Evolutionary conservation across 2,888 invertebrate genomes (phyloP).

Genomic region (Drosophila mimica): DNA sequence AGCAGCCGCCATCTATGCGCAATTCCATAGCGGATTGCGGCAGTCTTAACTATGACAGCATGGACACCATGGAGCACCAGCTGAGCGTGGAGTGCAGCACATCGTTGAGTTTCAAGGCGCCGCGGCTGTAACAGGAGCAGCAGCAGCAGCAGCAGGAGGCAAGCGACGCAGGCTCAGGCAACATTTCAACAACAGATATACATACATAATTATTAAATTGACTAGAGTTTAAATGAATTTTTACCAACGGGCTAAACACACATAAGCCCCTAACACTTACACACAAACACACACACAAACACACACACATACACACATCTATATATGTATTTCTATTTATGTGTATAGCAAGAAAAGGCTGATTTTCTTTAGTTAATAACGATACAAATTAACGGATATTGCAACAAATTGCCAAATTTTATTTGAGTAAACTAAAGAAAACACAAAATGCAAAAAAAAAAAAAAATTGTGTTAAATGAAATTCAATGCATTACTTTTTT

Average conservation of each 20-base stretch:
- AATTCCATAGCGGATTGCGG: conserved; percentile 82
- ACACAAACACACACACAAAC: conserved; percentile 20
- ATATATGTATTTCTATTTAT: conserved; percentile 64
- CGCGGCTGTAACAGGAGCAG: conserved; percentile 72
- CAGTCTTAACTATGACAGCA: conserved; percentile 51
- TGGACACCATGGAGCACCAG: conserved; percentile 70
- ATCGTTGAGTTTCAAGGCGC: conserved; percentile 70
- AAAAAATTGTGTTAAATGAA: conserved; percentile 14
- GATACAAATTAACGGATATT: conserved; percentile 56
- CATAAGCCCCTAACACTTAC: conserved; percentile 1
- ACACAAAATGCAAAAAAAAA: conserved; percentile 28
- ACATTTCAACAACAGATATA: conserved; percentile 42
- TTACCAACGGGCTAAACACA: conserved; percentile 4
- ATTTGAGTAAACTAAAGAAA: conserved; percentile 41
- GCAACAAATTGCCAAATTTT: conserved; percentile 82
- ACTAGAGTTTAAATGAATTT: conserved; percentile 29
- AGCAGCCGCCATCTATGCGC: conserved; percentile 75
- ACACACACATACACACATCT: conserved; percentile 24
- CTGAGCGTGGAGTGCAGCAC: conserved; percentile 67
- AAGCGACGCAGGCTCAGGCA: conserved; percentile 49
- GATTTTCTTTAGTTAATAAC: conserved; percentile 80
- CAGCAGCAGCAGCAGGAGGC: conserved; percentile 9
- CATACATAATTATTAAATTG: conserved; percentile 14
- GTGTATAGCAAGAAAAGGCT: conserved; percentile 82
- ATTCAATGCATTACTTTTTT: conserved; percentile 49